phyloP scores from a whole-genome alignment of 2,113 vertebrate species.

The Urocynchramus pylzowi region DNA sequence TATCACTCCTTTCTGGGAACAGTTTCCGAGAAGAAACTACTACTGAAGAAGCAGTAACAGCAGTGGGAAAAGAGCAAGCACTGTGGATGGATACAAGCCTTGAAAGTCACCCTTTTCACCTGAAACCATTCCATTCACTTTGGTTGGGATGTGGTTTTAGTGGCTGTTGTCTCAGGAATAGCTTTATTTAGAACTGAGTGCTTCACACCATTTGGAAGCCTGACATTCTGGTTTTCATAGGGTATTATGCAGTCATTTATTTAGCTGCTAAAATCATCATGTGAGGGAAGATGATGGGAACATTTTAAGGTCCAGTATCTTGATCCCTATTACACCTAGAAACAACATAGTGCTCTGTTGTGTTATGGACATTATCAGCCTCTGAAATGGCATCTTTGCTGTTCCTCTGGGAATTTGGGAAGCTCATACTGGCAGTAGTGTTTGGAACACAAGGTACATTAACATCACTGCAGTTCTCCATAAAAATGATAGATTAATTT shows the following conservation, averaged over 20 bases:
- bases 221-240: not conserved
- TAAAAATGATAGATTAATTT: not conserved
- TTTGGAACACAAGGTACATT: not conserved
- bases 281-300: not conserved
- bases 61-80: not conserved
- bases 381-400: not conserved
- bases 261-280: not conserved
- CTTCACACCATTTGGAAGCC: not conserved
- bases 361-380: not conserved
- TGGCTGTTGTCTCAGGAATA: slow-evolving; percentile 34
- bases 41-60: not conserved
- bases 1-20: not conserved
- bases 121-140: not conserved
- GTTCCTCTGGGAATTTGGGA: not conserved
- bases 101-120: not conserved
- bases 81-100: not conserved
- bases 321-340: not conserved
- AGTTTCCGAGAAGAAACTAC: not conserved
- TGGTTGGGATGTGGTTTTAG: not conserved
- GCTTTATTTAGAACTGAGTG: not conserved
- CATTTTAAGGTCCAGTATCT: not conserved
- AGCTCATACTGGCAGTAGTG: not conserved
- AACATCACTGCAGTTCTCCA: not conserved
- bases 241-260: not conserved
- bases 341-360: not conserved